phyloP scores from a whole-genome alignment of 2,888 invertebrate species.

The Xylocampa areola region DNA sequence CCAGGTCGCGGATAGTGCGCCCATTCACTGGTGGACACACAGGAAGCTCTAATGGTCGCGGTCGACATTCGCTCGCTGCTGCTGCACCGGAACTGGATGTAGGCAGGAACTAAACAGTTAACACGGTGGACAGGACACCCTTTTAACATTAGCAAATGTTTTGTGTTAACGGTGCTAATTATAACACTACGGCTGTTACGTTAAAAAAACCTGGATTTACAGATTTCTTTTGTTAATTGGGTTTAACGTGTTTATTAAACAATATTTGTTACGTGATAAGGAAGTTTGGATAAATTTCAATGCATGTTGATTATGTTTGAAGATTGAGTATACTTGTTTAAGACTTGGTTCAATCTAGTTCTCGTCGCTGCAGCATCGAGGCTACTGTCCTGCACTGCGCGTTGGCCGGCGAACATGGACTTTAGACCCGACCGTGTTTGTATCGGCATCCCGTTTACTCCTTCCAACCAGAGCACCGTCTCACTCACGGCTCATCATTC shows the following conservation, averaged over 20 bases:
- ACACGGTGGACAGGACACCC: conserved; percentile 61
- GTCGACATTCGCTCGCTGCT: conserved; percentile 69
- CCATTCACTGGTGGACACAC: conserved; percentile 76
- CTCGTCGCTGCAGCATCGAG: conserved; percentile 62
- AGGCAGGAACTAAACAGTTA: conserved; percentile 83
- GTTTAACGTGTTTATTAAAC: neutral
- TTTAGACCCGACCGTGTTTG: conserved; percentile 82
- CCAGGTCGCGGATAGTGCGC: conserved; percentile 71
- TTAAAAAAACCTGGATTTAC: neutral
- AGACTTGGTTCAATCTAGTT: conserved; percentile 52
- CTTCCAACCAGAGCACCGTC: conserved; percentile 57
- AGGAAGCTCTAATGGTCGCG: conserved; percentile 83
- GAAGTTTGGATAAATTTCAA: too few species aligned
- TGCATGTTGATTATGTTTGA: neutral
- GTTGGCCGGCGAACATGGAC: conserved; percentile 75
- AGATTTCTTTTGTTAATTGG: neutral
- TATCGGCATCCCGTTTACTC: conserved; percentile 79
- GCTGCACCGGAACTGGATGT: conserved; percentile 81
- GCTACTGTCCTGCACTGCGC: conserved; percentile 75
- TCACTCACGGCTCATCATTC: conserved; percentile 65
- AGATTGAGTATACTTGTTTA: conserved; percentile 22
- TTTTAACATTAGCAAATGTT: conserved; percentile 44
- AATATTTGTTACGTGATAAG: too few species aligned
- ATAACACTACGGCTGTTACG: neutral
- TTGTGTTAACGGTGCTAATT: conserved; percentile 15